A percentile compares a stretch with the other conserved stretches of the same genome.
phyloP scores from a whole-genome alignment of 2,888 invertebrate species.

The Apamea sordens region DNA sequence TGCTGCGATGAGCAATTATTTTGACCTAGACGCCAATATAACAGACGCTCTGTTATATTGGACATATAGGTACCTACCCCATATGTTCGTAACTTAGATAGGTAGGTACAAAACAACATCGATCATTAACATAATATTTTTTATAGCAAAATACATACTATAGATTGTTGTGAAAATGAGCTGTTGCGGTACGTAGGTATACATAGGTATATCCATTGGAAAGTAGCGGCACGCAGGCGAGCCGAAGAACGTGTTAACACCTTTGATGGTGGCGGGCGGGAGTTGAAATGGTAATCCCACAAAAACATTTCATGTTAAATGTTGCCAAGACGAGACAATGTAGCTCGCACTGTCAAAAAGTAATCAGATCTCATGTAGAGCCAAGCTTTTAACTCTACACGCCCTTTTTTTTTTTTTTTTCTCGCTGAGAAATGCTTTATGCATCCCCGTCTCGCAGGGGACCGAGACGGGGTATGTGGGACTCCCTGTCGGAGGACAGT shows the following conservation, averaged over 20 bases:
- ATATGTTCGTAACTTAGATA: not conserved
- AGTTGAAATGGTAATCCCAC: not conserved
- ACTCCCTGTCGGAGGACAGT: no score
- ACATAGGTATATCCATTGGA: not conserved
- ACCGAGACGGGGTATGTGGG: no score
- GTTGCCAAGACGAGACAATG: no score
- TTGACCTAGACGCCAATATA: not conserved
- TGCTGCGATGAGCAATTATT: not conserved
- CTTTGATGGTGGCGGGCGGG: not conserved
- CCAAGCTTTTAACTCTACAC: no score
- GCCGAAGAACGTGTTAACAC: not conserved
- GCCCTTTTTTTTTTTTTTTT: no score
- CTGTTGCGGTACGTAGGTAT: conserved; percentile 12
- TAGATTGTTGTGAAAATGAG: conserved; percentile 10
- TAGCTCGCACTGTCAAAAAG: no score
- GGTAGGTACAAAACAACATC: not conserved
- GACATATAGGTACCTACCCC: not conserved
- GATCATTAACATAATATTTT: not conserved
- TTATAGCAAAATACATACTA: not conserved
- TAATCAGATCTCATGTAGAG: no score
- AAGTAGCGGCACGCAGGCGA: not conserved
- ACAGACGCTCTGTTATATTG: no score
- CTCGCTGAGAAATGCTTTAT: no score
- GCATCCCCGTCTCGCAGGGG: no score
- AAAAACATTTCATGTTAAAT: no score